Conservation (phyloP, 2,888 invertebrate species). For the Bombylius major region DNA sequence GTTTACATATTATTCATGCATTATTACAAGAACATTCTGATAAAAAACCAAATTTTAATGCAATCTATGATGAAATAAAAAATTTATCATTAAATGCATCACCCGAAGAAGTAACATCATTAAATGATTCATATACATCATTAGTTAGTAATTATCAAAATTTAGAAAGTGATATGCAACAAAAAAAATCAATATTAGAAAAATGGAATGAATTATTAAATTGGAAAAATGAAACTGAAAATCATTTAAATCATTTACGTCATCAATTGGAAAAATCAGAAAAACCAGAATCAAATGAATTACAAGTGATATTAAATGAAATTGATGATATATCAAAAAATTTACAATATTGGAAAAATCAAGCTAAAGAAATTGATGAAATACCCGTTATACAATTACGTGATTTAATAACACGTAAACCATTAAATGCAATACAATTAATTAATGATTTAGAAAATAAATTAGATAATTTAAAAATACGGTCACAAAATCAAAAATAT, state of each 20-base stretch:
- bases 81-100: slow-evolving; percentile 55
- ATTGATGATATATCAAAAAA: slow-evolving; percentile 54
- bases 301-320: slow-evolving; percentile 56
- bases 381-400: slow-evolving; percentile 54
- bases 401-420: slow-evolving; percentile 56
- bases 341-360: slow-evolving; percentile 56
- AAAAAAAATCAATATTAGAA: slow-evolving; percentile 60
- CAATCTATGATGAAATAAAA: slow-evolving; percentile 73
- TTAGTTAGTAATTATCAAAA: slow-evolving; percentile 66
- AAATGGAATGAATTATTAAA: slow-evolving; percentile 73
- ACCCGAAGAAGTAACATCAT: slow-evolving; percentile 58
- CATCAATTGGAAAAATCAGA: slow-evolving; percentile 62
- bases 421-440: slow-evolving; percentile 57
- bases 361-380: slow-evolving; percentile 54
- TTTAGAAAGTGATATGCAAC: slow-evolving; percentile 57
- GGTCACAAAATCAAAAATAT: slow-evolving; percentile 53
- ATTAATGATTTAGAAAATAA: slow-evolving; percentile 62
- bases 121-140: slow-evolving; percentile 63
- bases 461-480: slow-evolving; percentile 51
- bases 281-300: slow-evolving; percentile 55
- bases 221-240: slow-evolving; percentile 68
- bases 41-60: slow-evolving; percentile 62
- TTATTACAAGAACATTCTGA: slow-evolving; percentile 75
- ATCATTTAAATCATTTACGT: slow-evolving; percentile 66
- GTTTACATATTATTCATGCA: slow-evolving; percentile 64